Conservation (phyloP, 1,140 invertebrate genomes). For the Chelonus insularis region DNA sequence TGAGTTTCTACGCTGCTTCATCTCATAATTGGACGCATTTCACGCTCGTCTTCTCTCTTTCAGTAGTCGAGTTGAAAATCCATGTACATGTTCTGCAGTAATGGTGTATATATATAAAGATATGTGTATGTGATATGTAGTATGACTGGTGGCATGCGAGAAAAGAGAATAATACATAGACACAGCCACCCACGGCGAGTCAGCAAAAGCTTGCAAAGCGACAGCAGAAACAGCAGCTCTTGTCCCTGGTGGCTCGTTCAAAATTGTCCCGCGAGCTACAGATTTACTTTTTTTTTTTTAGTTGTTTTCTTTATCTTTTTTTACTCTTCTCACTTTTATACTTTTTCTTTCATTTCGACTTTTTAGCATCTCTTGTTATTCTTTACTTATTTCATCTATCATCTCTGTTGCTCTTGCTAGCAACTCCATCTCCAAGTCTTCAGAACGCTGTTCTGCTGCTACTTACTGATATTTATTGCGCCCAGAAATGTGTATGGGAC, state of each 20-base stretch:
- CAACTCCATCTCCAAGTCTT: slow-evolving; percentile 8
- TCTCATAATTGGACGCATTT: slow-evolving; percentile 40
- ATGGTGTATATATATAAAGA: neutral
- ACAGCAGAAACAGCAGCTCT: neutral
- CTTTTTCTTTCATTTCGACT: slow-evolving; percentile 23
- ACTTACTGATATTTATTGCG: slow-evolving; percentile 60
- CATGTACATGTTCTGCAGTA: slow-evolving; percentile 17
- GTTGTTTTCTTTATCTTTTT: neutral
- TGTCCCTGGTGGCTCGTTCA: neutral
- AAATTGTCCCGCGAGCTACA: neutral
- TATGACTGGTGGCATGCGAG: slow-evolving; percentile 17
- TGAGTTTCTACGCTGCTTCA: slow-evolving; percentile 25
- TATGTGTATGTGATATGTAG: neutral
- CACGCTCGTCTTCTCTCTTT: slow-evolving; percentile 29
- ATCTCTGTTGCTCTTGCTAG: neutral
- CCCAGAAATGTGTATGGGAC: slow-evolving; percentile 57
- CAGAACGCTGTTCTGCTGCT: slow-evolving; percentile 34
- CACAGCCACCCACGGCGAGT: slow-evolving; percentile 47
- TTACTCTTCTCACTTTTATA: neutral
- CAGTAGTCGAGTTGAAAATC: slow-evolving; percentile 23
- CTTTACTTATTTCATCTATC: no score
- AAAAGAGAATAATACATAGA: slow-evolving; percentile 12
- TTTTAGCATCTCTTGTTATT: neutral
- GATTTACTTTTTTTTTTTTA: neutral
- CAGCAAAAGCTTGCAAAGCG: slow-evolving; percentile 6